phyloP scores from a whole-genome alignment of 1,140 invertebrate species.

The Periplaneta americana region DNA sequence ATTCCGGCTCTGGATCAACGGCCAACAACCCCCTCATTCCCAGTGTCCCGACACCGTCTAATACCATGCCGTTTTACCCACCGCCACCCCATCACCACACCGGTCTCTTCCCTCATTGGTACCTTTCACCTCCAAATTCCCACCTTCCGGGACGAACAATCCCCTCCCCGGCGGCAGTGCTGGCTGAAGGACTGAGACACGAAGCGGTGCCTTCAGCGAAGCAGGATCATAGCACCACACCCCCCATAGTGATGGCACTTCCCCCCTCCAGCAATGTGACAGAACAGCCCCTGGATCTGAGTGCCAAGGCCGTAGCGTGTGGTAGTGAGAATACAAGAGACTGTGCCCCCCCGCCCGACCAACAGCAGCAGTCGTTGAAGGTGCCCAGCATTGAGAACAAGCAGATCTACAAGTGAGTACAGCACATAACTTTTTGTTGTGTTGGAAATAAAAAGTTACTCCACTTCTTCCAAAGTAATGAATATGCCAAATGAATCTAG shows the following conservation, averaged over 20 bases:
- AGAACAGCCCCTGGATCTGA: conserved; percentile 32
- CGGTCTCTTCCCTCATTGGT: conserved; percentile 21
- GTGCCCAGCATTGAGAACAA: conserved; percentile 49
- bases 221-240: conserved; percentile 10
- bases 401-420: conserved; percentile 61
- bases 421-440: too few relatives aligned
- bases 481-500: too few relatives aligned
- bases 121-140: conserved; percentile 20
- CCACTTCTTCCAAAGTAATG: too few relatives aligned
- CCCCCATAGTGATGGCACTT: conserved; percentile 4
- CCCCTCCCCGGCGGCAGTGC: background rate
- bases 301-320: conserved; percentile 21
- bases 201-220: conserved; percentile 6
- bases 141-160: conserved; percentile 12
- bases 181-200: conserved; percentile 12
- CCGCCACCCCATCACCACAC: conserved; percentile 15
- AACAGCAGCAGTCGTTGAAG: conserved; percentile 20
- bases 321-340: background rate
- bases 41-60: conserved; percentile 22
- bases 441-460: too few relatives aligned
- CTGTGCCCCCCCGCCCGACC: background rate
- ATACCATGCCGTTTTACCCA: conserved; percentile 27
- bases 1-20: background rate
- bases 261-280: background rate
- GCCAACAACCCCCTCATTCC: background rate